These are phyloP conservation scores for Platyura marginata DNA, from an alignment of 1,140 invertebrate genomes.

Conservation along the genomic window DNA sequence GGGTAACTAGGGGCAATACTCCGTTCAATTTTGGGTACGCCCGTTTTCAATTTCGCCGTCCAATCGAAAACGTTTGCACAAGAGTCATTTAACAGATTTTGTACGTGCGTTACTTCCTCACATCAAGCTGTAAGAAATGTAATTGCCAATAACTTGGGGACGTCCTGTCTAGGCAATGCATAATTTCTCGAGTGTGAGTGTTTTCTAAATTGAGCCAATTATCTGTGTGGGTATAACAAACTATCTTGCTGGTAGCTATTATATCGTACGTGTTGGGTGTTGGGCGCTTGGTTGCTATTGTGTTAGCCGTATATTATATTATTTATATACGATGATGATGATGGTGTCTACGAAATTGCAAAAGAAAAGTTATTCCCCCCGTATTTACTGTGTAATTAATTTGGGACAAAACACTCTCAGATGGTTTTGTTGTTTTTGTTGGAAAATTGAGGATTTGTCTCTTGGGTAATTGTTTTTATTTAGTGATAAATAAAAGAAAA, in stretches of 20 bases:
- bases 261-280: background rate
- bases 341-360: background rate
- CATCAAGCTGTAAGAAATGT: background rate
- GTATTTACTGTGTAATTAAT: background rate
- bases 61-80: background rate
- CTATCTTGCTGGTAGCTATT: background rate
- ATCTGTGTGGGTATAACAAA: background rate
- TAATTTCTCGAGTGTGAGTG: conserved; percentile 1
- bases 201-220: background rate
- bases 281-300: background rate
- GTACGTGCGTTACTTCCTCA: background rate
- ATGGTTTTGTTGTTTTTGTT: background rate
- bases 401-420: background rate
- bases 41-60: background rate
- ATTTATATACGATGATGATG: background rate
- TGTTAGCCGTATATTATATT: too few relatives aligned
- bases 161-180: conserved; percentile 2
- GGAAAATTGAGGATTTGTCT: background rate
- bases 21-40: background rate
- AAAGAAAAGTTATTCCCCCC: background rate
- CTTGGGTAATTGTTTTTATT: background rate
- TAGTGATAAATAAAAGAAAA: background rate
- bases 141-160: conserved; percentile 3
- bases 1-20: background rate
- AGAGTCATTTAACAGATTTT: background rate